phyloP scores from a whole-genome alignment of 2,113 vertebrate genomes.

The Brachyhypopomus occidentalis region DNA sequence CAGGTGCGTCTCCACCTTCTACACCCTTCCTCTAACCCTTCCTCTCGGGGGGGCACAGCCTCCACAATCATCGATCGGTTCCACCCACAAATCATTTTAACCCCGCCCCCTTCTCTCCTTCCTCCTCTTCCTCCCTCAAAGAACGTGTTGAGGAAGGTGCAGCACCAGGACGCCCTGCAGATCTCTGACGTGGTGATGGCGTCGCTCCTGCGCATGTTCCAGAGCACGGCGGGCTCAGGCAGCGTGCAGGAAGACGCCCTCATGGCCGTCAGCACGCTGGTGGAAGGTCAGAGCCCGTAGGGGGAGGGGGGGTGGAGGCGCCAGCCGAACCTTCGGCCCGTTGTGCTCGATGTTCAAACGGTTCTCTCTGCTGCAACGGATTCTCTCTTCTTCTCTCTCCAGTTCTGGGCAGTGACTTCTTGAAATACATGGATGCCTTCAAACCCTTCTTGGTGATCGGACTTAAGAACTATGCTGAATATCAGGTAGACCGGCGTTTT shows the following conservation, averaged over 20 bases:
- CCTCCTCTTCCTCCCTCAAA: slow-evolving; percentile 49
- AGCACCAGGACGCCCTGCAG: slow-evolving; percentile 95
- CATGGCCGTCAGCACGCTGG: slow-evolving; percentile 96
- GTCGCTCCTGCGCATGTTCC: slow-evolving; percentile 94
- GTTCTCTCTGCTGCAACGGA: background rate
- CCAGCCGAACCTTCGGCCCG: background rate
- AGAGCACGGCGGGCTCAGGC: slow-evolving; percentile 94
- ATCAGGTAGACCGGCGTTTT: slow-evolving; percentile 80
- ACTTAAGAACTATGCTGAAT: slow-evolving; percentile 96
- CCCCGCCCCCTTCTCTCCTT: background rate
- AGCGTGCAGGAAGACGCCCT: slow-evolving; percentile 95
- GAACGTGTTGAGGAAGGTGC: slow-evolving; percentile 95
- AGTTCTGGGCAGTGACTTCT: slow-evolving; percentile 94
- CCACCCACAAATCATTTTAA: background rate
- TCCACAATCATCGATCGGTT: too few species aligned
- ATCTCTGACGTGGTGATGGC: slow-evolving; percentile 99
- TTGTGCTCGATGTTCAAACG: too few species aligned
- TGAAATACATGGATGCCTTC: slow-evolving; percentile 99
- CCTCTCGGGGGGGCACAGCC: too few species aligned
- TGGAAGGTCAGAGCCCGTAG: slow-evolving; percentile 83
- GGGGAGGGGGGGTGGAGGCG: background rate
- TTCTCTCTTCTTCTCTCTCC: slow-evolving; percentile 11
- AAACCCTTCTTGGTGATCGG: slow-evolving; percentile 96
- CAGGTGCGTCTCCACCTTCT: slow-evolving; percentile 81
- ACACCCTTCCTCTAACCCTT: background rate